phyloP scores from a whole-genome alignment of 2,113 vertebrate genomes.

The Larimichthys crocea region DNA sequence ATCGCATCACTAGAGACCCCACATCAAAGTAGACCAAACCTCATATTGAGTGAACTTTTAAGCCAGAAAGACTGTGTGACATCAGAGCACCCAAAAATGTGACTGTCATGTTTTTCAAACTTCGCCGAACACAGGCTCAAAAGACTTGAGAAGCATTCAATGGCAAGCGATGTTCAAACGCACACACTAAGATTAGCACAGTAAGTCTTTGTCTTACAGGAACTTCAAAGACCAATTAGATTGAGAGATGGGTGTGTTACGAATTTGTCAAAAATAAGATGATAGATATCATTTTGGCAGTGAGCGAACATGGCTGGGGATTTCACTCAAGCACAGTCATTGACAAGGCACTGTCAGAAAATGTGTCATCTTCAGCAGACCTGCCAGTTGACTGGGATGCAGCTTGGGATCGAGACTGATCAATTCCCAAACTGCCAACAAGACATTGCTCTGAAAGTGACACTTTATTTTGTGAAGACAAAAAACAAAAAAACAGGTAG shows the following conservation, averaged over 20 bases:
- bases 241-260: slow-evolving; percentile 72
- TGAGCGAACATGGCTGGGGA: slow-evolving; percentile 72
- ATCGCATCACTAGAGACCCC: slow-evolving; percentile 80
- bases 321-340: slow-evolving; percentile 74
- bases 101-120: slow-evolving; percentile 83
- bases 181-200: slow-evolving; percentile 67
- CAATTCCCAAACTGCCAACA: slow-evolving; percentile 79
- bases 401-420: slow-evolving; percentile 75
- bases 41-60: slow-evolving; percentile 81
- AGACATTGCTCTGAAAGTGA: slow-evolving; percentile 69
- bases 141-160: slow-evolving; percentile 66
- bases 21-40: slow-evolving; percentile 83
- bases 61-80: slow-evolving; percentile 78
- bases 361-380: slow-evolving; percentile 78
- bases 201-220: slow-evolving; percentile 71
- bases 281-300: slow-evolving; percentile 72
- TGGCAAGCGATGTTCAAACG: slow-evolving; percentile 64
- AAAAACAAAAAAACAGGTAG: slow-evolving; percentile 38
- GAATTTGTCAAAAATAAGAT: slow-evolving; percentile 79
- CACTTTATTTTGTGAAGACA: slow-evolving; percentile 65
- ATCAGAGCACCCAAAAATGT: slow-evolving; percentile 82
- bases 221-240: slow-evolving; percentile 80
- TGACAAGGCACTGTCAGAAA: slow-evolving; percentile 79
- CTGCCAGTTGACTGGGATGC: slow-evolving; percentile 75
- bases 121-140: slow-evolving; percentile 66